phyloP scores from a whole-genome alignment of 1,140 invertebrate genomes.

The Ceratina japonica region DNA sequence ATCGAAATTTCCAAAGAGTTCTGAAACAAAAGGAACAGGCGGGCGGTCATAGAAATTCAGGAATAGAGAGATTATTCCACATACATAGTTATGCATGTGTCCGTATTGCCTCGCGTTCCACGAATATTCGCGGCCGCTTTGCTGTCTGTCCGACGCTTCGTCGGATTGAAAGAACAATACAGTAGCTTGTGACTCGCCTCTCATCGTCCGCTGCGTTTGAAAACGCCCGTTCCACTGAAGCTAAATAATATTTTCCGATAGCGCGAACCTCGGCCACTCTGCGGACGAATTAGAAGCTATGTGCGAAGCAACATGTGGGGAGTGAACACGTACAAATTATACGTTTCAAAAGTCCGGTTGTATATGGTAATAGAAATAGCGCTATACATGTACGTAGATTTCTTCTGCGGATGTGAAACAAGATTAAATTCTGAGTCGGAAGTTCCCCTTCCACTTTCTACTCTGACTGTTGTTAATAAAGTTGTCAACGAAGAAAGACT shows the following conservation, averaged over 20 bases:
- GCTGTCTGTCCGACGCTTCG: neutral
- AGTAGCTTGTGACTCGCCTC: neutral
- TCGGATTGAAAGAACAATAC: neutral
- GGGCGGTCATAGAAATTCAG: neutral
- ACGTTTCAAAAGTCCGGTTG: neutral
- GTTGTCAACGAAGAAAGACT: neutral
- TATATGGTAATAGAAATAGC: neutral
- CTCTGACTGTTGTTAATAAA: neutral
- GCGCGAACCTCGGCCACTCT: neutral
- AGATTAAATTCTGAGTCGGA: neutral
- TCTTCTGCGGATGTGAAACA: neutral
- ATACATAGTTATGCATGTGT: too few species aligned
- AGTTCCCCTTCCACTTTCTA: too few species aligned
- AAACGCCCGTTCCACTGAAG: slow-evolving; percentile 9
- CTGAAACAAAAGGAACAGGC: neutral
- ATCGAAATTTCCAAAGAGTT: neutral
- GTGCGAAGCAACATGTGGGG: neutral
- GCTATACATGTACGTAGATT: too few species aligned
- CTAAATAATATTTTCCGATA: slow-evolving; percentile 35
- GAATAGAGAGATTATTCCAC: slow-evolving; percentile 1
- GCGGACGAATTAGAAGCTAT: neutral
- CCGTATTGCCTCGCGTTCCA: neutral
- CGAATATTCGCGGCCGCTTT: neutral
- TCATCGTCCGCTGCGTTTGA: slow-evolving; percentile 6
- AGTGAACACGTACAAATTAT: neutral